Conservation (phyloP, 2,113 vertebrate genomes). For the Marcusenius ussheri region DNA sequence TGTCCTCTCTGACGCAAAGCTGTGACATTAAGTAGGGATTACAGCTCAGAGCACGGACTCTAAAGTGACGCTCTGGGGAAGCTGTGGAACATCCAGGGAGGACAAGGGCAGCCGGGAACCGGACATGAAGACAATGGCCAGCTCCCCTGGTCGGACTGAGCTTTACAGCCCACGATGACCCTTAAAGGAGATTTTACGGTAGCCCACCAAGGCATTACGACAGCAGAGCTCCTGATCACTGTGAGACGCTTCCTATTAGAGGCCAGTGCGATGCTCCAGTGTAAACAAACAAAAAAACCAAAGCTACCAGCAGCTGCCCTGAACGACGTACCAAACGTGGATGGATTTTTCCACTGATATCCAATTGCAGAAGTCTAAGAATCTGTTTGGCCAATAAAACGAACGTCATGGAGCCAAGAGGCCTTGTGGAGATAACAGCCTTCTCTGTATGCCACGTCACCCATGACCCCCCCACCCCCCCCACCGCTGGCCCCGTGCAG, state of each 20-base stretch:
- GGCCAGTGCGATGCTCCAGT: not conserved
- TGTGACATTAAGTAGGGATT: not conserved
- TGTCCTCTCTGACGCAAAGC: not conserved
- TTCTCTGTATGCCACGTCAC: not conserved
- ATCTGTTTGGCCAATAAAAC: not conserved
- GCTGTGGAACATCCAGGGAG: not conserved
- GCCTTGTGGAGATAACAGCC: not conserved
- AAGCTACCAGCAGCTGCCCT: not conserved
- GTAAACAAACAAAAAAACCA: not conserved
- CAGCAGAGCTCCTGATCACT: not conserved
- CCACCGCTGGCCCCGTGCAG: not conserved
- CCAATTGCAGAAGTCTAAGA: not conserved
- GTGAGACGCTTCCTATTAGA: not conserved
- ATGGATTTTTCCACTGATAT: not conserved
- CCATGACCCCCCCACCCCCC: not conserved
- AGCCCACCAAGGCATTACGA: not conserved
- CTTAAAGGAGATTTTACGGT: not conserved
- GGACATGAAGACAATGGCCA: not conserved
- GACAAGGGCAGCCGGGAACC: not conserved
- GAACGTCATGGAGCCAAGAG: not conserved
- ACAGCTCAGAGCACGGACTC: not conserved
- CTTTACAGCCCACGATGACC: not conserved
- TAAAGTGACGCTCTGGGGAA: not conserved
- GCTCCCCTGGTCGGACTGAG: not conserved
- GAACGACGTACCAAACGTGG: not conserved